phyloP scores from a whole-genome alignment of 2,888 invertebrate species.

The Amphiduros pacificus region DNA sequence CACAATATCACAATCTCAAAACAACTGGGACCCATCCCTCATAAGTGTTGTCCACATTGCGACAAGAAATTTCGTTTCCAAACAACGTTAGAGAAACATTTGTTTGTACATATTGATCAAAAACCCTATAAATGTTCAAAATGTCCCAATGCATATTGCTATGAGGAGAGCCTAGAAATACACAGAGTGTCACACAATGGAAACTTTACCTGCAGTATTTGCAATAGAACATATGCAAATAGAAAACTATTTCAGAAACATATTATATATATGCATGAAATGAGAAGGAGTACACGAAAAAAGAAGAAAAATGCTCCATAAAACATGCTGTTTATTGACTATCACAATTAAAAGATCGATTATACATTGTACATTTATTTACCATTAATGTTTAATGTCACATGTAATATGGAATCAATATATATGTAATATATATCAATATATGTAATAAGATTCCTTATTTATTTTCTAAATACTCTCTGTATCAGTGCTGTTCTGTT shows the following conservation, averaged over 20 bases:
- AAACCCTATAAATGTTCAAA: constrained; percentile 18
- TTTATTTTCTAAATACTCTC: too few relatives aligned
- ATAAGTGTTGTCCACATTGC: constrained; percentile 22
- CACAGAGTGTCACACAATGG: constrained; percentile 20
- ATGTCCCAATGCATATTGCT: constrained; percentile 23
- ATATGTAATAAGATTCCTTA: too few relatives aligned
- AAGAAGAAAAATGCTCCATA: too few relatives aligned
- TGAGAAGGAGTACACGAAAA: too few relatives aligned
- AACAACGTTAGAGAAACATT: constrained; percentile 25
- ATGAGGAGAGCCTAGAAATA: constrained; percentile 22
- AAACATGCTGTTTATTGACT: too few relatives aligned
- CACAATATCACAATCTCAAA: constrained; percentile 16
- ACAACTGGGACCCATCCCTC: constrained; percentile 7
- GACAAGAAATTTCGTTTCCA: constrained; percentile 24
- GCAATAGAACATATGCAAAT: constrained; percentile 23
- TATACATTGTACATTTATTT: too few relatives aligned
- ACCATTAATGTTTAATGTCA: too few relatives aligned
- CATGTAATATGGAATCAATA: too few relatives aligned
- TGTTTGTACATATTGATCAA: constrained; percentile 15
- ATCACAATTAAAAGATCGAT: too few relatives aligned
- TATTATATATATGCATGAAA: constrained; percentile 29
- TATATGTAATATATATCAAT: too few relatives aligned
- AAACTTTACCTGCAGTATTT: constrained; percentile 18
- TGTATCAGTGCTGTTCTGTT: too few relatives aligned
- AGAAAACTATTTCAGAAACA: constrained; percentile 25